Percentiles rank a stretch among this genome's conserved stretches.
These are phyloP conservation scores for Ostrea edulis DNA, from an alignment of 1,140 invertebrate genomes.

Conservation along the genomic window DNA sequence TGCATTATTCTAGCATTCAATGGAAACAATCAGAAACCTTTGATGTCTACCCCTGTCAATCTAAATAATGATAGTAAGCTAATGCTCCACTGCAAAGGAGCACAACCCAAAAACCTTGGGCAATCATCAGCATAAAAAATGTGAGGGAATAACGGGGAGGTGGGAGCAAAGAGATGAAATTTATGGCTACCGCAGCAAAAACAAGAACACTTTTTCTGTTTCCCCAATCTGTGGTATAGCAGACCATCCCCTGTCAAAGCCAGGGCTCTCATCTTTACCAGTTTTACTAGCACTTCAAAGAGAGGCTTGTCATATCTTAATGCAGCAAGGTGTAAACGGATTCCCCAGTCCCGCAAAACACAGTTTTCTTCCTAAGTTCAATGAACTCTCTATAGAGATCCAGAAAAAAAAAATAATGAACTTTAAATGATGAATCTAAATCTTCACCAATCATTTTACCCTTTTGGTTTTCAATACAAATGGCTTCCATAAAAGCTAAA, in stretches of 20 bases:
- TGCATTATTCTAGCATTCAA: neutral
- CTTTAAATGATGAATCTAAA: neutral
- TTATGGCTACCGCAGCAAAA: neutral
- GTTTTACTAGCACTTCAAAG: neutral
- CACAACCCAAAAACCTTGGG: neutral
- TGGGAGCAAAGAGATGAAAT: neutral
- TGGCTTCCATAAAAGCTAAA: neutral
- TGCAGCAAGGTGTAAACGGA: neutral
- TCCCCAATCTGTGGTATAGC: neutral
- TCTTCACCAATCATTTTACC: neutral
- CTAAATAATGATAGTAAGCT: constrained; percentile 30
- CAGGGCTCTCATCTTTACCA: neutral
- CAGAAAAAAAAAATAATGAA: neutral
- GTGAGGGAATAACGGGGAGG: neutral
- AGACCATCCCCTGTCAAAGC: neutral
- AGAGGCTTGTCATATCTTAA: neutral
- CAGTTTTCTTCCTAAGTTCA: neutral
- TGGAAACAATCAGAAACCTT: neutral
- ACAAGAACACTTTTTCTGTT: neutral
- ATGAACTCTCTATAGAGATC: neutral
- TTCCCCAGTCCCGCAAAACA: neutral
- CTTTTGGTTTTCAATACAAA: neutral
- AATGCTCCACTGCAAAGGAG: neutral
- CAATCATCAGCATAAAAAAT: constrained; percentile 2
- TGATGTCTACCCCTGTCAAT: constrained; percentile 7